A percentile compares a stretch with the other conserved stretches of the same genome.
Evolutionary conservation across 1,140 invertebrate species (phyloP).

Genomic region (Aleiodes sp.): DNA sequence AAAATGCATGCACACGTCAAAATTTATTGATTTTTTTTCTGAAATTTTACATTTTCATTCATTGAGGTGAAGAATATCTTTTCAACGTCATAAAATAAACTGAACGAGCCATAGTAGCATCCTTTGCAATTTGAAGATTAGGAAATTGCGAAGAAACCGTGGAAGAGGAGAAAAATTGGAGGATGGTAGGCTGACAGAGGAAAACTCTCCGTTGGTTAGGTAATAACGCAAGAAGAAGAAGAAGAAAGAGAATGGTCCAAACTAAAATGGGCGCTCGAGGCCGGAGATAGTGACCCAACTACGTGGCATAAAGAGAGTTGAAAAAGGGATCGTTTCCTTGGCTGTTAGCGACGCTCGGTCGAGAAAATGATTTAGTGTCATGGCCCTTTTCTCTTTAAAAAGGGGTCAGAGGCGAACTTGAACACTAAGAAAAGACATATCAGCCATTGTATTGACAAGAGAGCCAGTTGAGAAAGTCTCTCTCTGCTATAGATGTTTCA

Average conservation of each 20-base stretch:
- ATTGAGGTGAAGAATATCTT: no score
- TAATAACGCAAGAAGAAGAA: no score
- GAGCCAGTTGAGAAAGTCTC: not conserved
- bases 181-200: no score
- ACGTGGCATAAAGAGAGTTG: constrained; percentile 1
- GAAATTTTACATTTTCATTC: no score
- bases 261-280: not conserved
- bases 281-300: constrained; percentile 19
- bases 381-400: not conserved
- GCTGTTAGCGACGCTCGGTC: constrained; percentile 22
- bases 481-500: no score
- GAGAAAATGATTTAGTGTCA: constrained; percentile 22
- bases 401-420: not conserved
- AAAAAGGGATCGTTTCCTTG: constrained; percentile 8
- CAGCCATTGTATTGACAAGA: constrained; percentile 18
- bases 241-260: not conserved
- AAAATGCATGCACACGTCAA: no score
- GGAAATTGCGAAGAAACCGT: not conserved
- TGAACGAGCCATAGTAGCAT: no score
- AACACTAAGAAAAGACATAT: not conserved
- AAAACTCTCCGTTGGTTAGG: no score
- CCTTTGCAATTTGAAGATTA: not conserved
- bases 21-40: no score
- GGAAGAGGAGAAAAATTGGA: not conserved
- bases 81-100: no score